phyloP scores from a whole-genome alignment of 2,888 invertebrate species.

The Eilema depressum region DNA sequence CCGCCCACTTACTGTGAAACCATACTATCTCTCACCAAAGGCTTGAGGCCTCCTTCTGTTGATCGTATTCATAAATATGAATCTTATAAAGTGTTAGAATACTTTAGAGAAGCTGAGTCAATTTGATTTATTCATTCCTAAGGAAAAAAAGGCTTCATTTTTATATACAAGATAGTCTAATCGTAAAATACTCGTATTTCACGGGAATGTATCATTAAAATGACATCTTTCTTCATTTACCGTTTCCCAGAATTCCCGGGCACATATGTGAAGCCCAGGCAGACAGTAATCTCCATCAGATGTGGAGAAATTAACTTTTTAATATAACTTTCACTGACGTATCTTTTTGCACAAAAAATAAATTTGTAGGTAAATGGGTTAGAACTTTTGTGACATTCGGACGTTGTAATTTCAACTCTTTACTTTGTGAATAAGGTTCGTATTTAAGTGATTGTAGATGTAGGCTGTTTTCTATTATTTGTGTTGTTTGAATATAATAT shows the following conservation, averaged over 20 bases:
- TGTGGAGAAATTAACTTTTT: conserved; percentile 13
- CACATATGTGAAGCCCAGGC: not conserved
- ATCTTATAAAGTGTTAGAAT: too few species aligned
- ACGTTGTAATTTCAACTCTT: not conserved
- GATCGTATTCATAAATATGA: too few species aligned
- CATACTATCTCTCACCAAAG: too few species aligned
- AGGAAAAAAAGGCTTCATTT: too few species aligned
- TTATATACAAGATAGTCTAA: too few species aligned
- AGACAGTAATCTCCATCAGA: conserved; percentile 12
- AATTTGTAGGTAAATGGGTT: conserved; percentile 9
- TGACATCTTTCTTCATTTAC: not conserved
- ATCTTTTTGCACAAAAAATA: conserved; percentile 8
- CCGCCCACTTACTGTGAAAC: too few species aligned
- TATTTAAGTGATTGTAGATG: not conserved
- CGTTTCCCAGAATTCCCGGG: not conserved
- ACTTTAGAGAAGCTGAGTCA: too few species aligned
- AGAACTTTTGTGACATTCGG: not conserved
- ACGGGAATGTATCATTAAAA: not conserved
- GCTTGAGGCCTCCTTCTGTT: too few species aligned
- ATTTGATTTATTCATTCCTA: too few species aligned
- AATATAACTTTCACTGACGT: conserved; percentile 10
- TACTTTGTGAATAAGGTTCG: not conserved
- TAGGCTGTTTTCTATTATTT: not conserved
- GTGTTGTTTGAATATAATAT: not conserved
- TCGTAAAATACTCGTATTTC: not conserved